A percentile compares a stretch with the other conserved stretches of the same genome.
These are phyloP conservation scores for Glyptemys insculpta DNA, from an alignment of 2,797 vertebrate genomes.

Conservation along the genomic window DNA sequence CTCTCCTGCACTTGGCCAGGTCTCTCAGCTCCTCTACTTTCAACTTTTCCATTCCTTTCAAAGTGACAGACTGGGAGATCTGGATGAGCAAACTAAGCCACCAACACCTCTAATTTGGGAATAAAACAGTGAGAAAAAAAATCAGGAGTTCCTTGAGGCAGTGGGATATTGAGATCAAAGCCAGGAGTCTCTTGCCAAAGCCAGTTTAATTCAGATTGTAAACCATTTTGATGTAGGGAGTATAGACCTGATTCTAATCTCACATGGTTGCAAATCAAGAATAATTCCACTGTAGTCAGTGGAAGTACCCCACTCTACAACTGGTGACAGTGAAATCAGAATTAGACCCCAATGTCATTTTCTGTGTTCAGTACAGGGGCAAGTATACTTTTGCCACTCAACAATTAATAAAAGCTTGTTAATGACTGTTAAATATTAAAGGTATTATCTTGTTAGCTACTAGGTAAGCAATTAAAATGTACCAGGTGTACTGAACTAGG, in stretches of 20 bases:
- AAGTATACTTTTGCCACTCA: background rate
- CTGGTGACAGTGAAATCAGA: background rate
- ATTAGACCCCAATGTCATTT: fast-evolving
- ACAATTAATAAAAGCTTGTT: background rate
- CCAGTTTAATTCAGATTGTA: background rate
- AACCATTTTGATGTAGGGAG: background rate
- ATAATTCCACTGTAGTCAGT: background rate
- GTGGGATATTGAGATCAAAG: fast-evolving
- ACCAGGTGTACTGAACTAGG: background rate
- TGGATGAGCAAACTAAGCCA: background rate
- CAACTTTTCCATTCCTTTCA: background rate
- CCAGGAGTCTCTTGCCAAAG: background rate
- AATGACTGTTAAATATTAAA: background rate
- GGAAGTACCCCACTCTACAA: background rate
- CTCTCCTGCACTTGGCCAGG: background rate
- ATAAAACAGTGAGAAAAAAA: background rate
- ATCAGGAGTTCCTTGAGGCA: background rate
- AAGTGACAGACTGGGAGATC: background rate
- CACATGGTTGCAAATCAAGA: background rate
- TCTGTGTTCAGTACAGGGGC: background rate
- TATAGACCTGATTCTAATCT: background rate
- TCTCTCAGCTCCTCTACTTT: fast-evolving
- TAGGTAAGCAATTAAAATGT: background rate
- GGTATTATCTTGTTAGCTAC: background rate
- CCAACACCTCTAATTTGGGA: too few species aligned